Conservation (phyloP, 2,888 invertebrate species). For the Marasmarcha lunaedactyla region DNA sequence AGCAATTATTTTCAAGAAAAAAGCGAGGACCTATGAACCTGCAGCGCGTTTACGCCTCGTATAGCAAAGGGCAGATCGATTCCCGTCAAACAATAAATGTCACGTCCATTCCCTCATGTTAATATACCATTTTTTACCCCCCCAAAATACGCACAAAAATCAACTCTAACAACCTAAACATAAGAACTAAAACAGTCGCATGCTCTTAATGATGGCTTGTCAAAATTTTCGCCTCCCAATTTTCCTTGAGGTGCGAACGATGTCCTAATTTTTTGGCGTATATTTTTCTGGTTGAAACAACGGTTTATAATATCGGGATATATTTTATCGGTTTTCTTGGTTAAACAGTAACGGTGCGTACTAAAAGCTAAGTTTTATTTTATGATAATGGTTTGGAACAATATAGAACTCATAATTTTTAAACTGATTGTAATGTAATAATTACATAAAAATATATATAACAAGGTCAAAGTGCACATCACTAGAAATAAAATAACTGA, state of each 20-base stretch:
- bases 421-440: too few relatives aligned
- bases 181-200: conserved; percentile 20
- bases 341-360: too few relatives aligned
- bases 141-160: conserved; percentile 13
- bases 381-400: too few relatives aligned
- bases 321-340: conserved; percentile 18
- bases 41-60: conserved; percentile 51
- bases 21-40: conserved; percentile 38
- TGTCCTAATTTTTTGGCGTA: conserved; percentile 49
- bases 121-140: conserved; percentile 25
- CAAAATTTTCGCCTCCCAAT: conserved; percentile 30
- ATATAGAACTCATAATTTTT: too few relatives aligned
- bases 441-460: too few relatives aligned
- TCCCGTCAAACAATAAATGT: conserved; percentile 70
- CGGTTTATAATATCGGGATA: conserved; percentile 46
- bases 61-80: conserved; percentile 68
- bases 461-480: too few relatives aligned
- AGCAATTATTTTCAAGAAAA: neutral
- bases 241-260: conserved; percentile 61
- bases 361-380: too few relatives aligned
- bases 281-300: conserved; percentile 12
- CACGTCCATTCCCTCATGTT: conserved; percentile 66
- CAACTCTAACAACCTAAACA: conserved; percentile 14
- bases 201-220: conserved; percentile 14
- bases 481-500: too few relatives aligned